Conservation (phyloP, 1,140 invertebrate genomes). For the Lasaia peninsularis region DNA sequence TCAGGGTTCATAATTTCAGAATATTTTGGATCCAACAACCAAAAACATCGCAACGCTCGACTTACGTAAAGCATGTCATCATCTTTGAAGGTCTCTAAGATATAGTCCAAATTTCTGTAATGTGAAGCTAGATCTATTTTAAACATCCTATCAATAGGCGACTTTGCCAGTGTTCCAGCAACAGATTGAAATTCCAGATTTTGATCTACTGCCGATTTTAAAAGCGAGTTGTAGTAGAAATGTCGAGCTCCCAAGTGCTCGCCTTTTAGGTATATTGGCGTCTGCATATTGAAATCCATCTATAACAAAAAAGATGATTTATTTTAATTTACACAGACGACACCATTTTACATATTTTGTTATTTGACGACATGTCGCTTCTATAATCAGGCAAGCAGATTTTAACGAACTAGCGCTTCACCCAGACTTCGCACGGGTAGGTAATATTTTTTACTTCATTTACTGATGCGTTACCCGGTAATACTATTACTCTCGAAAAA, state of each 20-base stretch:
- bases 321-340: neutral
- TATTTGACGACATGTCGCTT: too few relatives aligned
- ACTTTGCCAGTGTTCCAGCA: neutral
- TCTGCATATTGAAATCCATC: slow-evolving; percentile 25
- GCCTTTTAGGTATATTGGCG: slow-evolving; percentile 36
- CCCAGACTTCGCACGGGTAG: too few relatives aligned
- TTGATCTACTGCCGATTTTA: slow-evolving; percentile 26
- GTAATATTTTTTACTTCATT: too few relatives aligned
- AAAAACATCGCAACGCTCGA: slow-evolving; percentile 40
- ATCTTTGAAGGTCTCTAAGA: slow-evolving; percentile 43
- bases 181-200: slow-evolving; percentile 3
- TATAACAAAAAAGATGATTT: slow-evolving; percentile 20
- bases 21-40: slow-evolving; percentile 41
- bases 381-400: too few relatives aligned
- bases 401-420: too few relatives aligned
- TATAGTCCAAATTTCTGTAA: slow-evolving; percentile 42
- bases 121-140: slow-evolving; percentile 55
- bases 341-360: too few relatives aligned
- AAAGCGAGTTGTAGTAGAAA: slow-evolving; percentile 36
- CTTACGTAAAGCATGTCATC: slow-evolving; percentile 55
- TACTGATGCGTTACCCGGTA: too few relatives aligned
- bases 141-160: slow-evolving; percentile 45
- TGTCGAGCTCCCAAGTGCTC: slow-evolving; percentile 43
- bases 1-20: slow-evolving; percentile 40
- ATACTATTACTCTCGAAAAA: too few relatives aligned